A percentile compares a stretch with the other conserved stretches of the same genome.
phyloP scores from a whole-genome alignment of 2,888 invertebrate species.

The Listrodromus nycthemerus region DNA sequence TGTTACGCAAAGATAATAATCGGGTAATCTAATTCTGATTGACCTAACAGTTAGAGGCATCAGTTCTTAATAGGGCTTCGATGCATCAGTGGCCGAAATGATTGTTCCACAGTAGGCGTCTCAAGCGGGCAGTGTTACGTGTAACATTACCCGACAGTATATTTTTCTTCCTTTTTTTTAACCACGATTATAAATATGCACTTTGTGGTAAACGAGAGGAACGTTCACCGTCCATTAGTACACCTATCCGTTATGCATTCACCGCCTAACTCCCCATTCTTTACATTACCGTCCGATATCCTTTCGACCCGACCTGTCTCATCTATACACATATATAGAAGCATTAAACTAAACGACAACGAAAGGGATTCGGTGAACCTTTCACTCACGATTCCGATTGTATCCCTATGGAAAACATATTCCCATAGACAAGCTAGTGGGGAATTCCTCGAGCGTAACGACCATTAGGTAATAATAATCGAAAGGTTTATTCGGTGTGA shows the following conservation, averaged over 20 bases:
- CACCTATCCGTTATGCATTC: conserved; percentile 50
- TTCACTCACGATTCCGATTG: conserved; percentile 75
- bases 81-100: background rate
- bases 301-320: conserved; percentile 47
- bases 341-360: conserved; percentile 62
- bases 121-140: conserved; percentile 6
- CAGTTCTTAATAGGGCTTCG: conserved; percentile 31
- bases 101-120: conserved; percentile 39
- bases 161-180: conserved; percentile 7
- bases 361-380: conserved; percentile 75
- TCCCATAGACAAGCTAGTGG: conserved; percentile 61
- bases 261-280: conserved; percentile 17
- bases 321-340: conserved; percentile 16
- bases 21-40: conserved; percentile 52
- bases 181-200: conserved; percentile 47
- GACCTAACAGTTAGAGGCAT: conserved; percentile 52
- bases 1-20: conserved; percentile 48
- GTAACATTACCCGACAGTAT: background rate
- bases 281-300: conserved; percentile 42
- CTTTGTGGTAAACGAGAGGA: conserved; percentile 33
- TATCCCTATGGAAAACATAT: conserved; percentile 66
- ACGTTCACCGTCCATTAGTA: conserved; percentile 38
- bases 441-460: conserved; percentile 68
- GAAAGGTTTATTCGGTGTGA: conserved; percentile 64
- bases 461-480: conserved; percentile 68